These are phyloP conservation scores for Drosophila erecta DNA, from an alignment of 1,140 invertebrate genomes.

Conservation along the genomic window DNA sequence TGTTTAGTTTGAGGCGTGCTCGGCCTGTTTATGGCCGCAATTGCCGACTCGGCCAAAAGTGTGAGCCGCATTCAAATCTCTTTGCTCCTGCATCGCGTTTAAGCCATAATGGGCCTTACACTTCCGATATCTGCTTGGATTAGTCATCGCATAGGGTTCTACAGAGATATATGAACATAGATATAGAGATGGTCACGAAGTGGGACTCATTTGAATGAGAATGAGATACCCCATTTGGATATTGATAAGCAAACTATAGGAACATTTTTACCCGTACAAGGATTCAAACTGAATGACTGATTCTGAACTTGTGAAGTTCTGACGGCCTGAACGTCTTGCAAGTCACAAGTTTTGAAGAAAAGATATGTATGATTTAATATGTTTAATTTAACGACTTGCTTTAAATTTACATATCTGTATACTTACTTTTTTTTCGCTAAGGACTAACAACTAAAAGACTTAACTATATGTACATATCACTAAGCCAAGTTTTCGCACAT, in stretches of 20 bases:
- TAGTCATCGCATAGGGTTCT: slow-evolving; percentile 18
- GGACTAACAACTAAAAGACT: background rate
- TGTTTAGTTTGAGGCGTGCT: slow-evolving; percentile 51
- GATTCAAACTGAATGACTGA: background rate
- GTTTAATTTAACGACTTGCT: background rate
- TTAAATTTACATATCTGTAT: too few relatives aligned
- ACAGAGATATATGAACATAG: too few relatives aligned
- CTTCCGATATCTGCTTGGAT: slow-evolving; percentile 41
- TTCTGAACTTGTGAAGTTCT: background rate
- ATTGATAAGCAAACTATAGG: slow-evolving; percentile 9
- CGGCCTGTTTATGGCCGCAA: slow-evolving; percentile 47
- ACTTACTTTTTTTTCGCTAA: too few relatives aligned
- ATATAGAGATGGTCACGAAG: background rate
- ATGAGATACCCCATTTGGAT: slow-evolving; percentile 7
- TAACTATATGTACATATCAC: slow-evolving; percentile 1
- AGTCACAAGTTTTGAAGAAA: too few relatives aligned
- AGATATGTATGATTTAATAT: too few relatives aligned
- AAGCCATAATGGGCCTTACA: slow-evolving; percentile 29
- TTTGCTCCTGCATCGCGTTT: slow-evolving; percentile 27
- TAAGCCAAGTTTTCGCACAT: slow-evolving; percentile 11
- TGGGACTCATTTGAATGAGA: slow-evolving; percentile 17
- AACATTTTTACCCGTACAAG: background rate
- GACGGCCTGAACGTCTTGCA: background rate
- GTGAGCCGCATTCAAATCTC: slow-evolving; percentile 46
- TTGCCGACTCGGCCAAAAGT: slow-evolving; percentile 28